Evolutionary conservation across 2,797 vertebrate species (phyloP).

Genomic region (Threskiornis aethiopicus): DNA sequence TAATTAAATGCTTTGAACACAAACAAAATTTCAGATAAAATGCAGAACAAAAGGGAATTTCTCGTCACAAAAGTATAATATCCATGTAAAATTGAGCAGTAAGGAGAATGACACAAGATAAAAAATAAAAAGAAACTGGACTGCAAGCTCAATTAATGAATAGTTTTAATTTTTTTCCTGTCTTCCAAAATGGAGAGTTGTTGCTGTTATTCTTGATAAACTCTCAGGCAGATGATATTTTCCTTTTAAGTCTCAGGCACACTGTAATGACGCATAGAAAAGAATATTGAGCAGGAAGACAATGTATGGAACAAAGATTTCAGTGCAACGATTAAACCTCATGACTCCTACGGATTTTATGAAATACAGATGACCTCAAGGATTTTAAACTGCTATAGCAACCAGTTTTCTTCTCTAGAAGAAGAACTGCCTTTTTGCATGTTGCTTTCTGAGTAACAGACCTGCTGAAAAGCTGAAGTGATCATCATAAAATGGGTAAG

Average conservation of each 20-base stretch:
- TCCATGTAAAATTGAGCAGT: neutral
- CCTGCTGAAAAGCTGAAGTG: slow-evolving; percentile 30
- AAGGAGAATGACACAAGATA: neutral
- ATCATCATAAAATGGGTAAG: neutral
- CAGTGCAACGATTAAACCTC: neutral
- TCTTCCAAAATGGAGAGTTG: neutral
- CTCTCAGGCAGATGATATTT: neutral
- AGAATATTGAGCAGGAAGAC: neutral
- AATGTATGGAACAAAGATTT: slow-evolving; percentile 28
- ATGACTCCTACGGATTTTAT: neutral
- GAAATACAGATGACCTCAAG: slow-evolving; percentile 42
- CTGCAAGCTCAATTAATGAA: neutral
- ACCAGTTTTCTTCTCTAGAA: slow-evolving; percentile 3
- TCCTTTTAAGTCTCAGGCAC: neutral
- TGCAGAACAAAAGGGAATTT: neutral
- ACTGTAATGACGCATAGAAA: neutral
- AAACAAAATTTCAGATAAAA: slow-evolving; percentile 24
- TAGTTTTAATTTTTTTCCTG: neutral
- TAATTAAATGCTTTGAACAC: slow-evolving; percentile 38
- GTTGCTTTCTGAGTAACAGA: slow-evolving; percentile 31
- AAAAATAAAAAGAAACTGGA: neutral
- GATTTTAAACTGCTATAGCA: slow-evolving; percentile 6
- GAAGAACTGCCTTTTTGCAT: neutral
- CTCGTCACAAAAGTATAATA: slow-evolving; percentile 9
- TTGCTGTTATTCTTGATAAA: neutral